phyloP scores from a whole-genome alignment of 2,113 vertebrate species.

The Uria lomvia region DNA sequence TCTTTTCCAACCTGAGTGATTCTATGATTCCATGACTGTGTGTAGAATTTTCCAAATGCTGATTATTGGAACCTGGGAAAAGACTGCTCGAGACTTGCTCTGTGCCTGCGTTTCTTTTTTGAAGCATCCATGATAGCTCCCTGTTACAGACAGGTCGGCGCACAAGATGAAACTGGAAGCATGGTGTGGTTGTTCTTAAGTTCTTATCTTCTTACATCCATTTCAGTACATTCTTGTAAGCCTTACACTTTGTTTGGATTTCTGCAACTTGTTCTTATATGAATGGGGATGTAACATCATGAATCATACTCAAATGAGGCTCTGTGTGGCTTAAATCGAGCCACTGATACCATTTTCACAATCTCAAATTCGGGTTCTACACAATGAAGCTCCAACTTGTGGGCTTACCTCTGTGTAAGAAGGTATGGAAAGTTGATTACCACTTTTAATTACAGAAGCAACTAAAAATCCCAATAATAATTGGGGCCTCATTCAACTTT shows the following conservation, averaged over 20 bases:
- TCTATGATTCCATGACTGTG: too few relatives aligned
- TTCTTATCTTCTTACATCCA: background rate
- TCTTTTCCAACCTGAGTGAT: too few relatives aligned
- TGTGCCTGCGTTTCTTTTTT: background rate
- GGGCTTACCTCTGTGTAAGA: background rate
- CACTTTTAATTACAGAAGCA: background rate
- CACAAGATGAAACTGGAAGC: background rate
- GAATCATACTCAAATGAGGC: background rate
- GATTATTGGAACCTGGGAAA: background rate
- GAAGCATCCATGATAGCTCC: background rate
- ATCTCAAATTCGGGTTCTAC: background rate
- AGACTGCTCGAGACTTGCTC: background rate
- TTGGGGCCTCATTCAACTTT: background rate
- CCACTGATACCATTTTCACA: background rate
- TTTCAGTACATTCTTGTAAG: background rate
- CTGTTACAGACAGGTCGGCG: background rate
- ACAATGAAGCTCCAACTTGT: background rate
- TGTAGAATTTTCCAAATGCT: background rate
- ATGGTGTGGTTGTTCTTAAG: background rate
- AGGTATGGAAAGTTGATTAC: background rate
- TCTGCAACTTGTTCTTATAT: background rate
- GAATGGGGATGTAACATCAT: background rate
- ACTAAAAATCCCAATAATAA: background rate
- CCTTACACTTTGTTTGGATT: background rate
- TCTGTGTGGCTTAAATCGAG: background rate